A percentile compares a stretch with the other conserved stretches of the same genome.
These are phyloP conservation scores for Hydrolagus affinis DNA, from an alignment of 2,113 vertebrate genomes.

Conservation along the genomic window DNA sequence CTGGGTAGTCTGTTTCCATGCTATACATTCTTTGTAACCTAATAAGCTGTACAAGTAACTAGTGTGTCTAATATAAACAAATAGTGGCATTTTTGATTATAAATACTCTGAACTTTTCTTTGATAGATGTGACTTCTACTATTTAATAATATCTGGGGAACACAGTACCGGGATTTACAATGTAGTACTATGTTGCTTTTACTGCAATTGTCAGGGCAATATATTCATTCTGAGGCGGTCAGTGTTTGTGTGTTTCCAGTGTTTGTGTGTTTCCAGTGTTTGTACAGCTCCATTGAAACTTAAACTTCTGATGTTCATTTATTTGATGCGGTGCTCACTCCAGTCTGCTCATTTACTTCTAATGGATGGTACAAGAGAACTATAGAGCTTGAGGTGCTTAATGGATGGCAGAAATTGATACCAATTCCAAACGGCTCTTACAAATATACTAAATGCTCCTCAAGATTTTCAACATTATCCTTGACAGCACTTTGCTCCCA, in stretches of 20 bases:
- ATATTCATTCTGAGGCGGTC: background rate
- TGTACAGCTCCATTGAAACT: background rate
- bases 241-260: background rate
- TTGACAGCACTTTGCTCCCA: constrained; percentile 20
- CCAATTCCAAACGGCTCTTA: background rate
- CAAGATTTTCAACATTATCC: background rate
- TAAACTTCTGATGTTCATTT: background rate
- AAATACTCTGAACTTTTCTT: background rate
- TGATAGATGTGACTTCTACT: background rate
- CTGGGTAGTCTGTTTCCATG: too few species aligned
- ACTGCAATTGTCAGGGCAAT: background rate
- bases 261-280: too few species aligned
- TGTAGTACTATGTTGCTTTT: background rate
- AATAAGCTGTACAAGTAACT: background rate
- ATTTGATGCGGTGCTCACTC: background rate
- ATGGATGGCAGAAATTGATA: background rate
- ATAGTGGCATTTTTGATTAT: too few species aligned
- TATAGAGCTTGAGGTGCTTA: background rate
- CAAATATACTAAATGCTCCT: background rate
- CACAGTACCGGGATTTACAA: background rate
- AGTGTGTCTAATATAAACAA: background rate
- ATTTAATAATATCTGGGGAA: too few species aligned
- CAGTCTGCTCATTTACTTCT: background rate
- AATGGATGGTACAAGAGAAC: background rate
- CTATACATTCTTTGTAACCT: too few species aligned